Base-by-base conservation (phyloP, 2,113 vertebrate species). In the Notarius quadriscutis region DNA sequence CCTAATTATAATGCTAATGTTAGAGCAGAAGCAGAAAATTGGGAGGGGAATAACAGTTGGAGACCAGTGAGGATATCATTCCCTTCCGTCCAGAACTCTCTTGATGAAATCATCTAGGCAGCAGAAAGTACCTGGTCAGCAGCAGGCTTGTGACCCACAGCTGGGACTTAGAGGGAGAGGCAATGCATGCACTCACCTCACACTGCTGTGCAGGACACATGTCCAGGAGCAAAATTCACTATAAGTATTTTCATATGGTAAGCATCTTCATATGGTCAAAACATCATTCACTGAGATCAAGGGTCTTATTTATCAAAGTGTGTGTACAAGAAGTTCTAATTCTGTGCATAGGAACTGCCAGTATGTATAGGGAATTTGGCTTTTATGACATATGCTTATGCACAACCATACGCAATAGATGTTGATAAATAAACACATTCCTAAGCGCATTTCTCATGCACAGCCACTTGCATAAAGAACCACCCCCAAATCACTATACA, bases 1-100 rank as follows among this genome's bases (percentile, higher is more conserved):
- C 87, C 91, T 94, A 95, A 95, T 95, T 94, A 93, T 92, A 90
- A 91, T 90, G 88, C 91, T 94, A 95, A 95, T 95, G 92, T 94
- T 94, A 88, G 87, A 91, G 92, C 91, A 94, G 93, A 93, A 91
- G 92, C 90, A 92, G 93, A 90, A 93, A 95, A 95, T 94, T 94
- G 87, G 86, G 91, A 92, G 87, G 90, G 91, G 91, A 94, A 91
- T 92, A 92, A 79, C 91, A 93, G 93, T 92, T 92, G 91, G 89
- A 89, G 90, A 87, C 92, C 81, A 72, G 91, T 88, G 91, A 75
- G n/a, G 60, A 69, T 82, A 50, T 81, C 84, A 85, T 65, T 89
- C 15, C 83, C 60, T 85, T 90, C 85, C 86, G 83, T 87, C 75
- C 88, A 20, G 79, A 63, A 75, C 65, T 51, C 88, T 84, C 91